These are phyloP conservation scores for Epinephelus coioides DNA, from an alignment of 2,797 vertebrate genomes.

Conservation along the genomic window DNA sequence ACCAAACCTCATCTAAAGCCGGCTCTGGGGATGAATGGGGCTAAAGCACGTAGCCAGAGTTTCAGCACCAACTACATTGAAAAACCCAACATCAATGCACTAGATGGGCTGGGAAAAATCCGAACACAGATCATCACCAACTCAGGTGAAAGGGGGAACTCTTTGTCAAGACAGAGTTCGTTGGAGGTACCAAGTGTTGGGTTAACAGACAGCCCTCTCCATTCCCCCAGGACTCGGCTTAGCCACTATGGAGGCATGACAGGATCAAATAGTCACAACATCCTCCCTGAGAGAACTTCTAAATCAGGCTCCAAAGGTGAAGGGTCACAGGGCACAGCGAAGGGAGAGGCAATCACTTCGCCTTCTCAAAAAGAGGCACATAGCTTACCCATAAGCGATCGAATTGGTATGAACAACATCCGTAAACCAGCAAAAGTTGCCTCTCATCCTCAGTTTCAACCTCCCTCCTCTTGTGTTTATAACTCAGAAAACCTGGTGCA, in stretches of 20 bases:
- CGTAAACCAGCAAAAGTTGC: slow-evolving; percentile 74
- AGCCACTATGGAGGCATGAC: slow-evolving; percentile 82
- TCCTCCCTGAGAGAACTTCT: slow-evolving; percentile 85
- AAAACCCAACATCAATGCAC: slow-evolving; percentile 80
- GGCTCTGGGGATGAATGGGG: slow-evolving; percentile 94
- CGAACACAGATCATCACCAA: slow-evolving; percentile 96
- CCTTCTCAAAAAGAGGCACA: slow-evolving; percentile 77
- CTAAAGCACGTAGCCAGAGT: slow-evolving; percentile 95
- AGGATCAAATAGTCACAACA: slow-evolving; percentile 78
- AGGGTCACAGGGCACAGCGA: slow-evolving; percentile 51
- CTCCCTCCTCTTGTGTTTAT: slow-evolving; percentile 66
- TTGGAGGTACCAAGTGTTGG: slow-evolving; percentile 70
- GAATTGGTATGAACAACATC: slow-evolving; percentile 71
- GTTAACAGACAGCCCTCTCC: slow-evolving; percentile 74
- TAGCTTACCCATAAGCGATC: slow-evolving; percentile 66
- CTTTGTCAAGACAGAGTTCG: slow-evolving; percentile 90
- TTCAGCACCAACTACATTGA: slow-evolving; percentile 90
- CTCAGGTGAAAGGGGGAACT: slow-evolving; percentile 91
- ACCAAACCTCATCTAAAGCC: slow-evolving; percentile 92
- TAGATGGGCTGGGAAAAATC: slow-evolving; percentile 87
- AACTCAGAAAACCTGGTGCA: slow-evolving; percentile 72
- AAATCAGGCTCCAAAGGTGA: slow-evolving; percentile 80
- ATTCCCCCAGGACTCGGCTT: slow-evolving; percentile 72
- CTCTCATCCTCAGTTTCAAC: slow-evolving; percentile 80
- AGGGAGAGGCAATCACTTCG: slow-evolving; percentile 72